Conservation (phyloP, 2,797 vertebrate genomes). For the Melanotaenia trifasciata region DNA sequence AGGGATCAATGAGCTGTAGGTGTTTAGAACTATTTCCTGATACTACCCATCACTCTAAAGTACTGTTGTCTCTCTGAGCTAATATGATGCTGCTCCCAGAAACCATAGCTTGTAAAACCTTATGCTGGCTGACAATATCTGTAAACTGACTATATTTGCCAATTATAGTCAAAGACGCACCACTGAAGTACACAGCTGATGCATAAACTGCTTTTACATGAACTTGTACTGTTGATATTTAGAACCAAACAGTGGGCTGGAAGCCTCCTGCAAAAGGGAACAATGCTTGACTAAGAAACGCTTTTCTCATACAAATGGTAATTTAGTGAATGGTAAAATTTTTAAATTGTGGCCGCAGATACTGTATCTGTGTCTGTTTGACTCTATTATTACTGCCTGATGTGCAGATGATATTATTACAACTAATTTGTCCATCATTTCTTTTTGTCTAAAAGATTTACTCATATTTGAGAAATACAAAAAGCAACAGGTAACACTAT, state of each 20-base stretch:
- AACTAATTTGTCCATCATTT: not conserved
- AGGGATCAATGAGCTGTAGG: not conserved
- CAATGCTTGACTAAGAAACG: not conserved
- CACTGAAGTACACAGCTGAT: not conserved
- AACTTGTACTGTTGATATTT: constrained; percentile 2
- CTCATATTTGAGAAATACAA: not conserved
- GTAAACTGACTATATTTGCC: too few relatives aligned
- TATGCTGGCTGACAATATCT: not conserved
- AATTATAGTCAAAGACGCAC: too few relatives aligned
- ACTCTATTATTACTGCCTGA: too few relatives aligned
- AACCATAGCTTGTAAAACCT: constrained; percentile 1
- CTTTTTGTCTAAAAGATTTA: not conserved
- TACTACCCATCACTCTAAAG: not conserved
- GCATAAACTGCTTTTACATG: not conserved
- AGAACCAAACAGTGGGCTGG: not conserved
- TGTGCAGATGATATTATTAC: not conserved
- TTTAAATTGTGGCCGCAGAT: not conserved
- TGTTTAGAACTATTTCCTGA: not conserved
- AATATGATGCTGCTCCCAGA: not conserved
- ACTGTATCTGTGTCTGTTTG: too few relatives aligned
- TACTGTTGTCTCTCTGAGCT: not conserved
- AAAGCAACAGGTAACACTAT: not conserved
- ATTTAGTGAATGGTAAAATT: not conserved
- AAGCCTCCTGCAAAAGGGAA: not conserved
- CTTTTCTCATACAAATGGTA: not conserved